Base-by-base conservation (phyloP, 2,888 invertebrate species). In the Chaitophorus viminalis region DNA sequence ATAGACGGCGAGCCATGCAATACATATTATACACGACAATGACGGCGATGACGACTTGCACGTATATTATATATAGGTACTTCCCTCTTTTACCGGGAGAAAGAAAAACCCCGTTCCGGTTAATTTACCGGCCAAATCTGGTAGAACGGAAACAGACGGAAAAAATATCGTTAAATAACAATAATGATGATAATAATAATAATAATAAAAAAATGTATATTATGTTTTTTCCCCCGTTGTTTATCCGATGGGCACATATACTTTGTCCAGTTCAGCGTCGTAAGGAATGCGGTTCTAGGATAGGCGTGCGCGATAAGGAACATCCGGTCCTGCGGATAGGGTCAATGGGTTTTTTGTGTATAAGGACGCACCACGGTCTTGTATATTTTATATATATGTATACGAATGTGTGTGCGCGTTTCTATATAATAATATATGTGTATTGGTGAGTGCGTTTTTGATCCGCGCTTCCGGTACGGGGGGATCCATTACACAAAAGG, bases 341-440 rank as follows among this genome's bases (percentile, higher is more conserved):
- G 87, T 87, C 87, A 87, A 87, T 87, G 87, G 87, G 87, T 87
- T 87, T 87, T 87, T 87, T 75, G 87, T 87, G 87, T 81, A 81
- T 74, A 46, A 87, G 79, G 81, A 81, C 72, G 87, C 31, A 11
- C 33, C 82, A n/a, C 0, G 36, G 31, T 33, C 74, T 54, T 65
- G 60, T 54, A 68, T 83, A 82, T 46, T 60, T 17, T 83, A 29
- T 52, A 33, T 36, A 54, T 18, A 74, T 33, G 31, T 33, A 8
- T 52, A 70, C 52, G 46, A 18, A 25, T 33, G 29, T 74, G 14
- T 60, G 39, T 81, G 21, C 46, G 21, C 68, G 46, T 82, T 33
- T 31, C 36, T 18, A n/a, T 68, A n/a, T 36, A 8, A 17, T 31
- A 54, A 33, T 31, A 21, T 54, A 33, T 33, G 54, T 39, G 65